Base-by-base conservation (phyloP, 2,113 vertebrate genomes). In the Grallaria varia region DNA sequence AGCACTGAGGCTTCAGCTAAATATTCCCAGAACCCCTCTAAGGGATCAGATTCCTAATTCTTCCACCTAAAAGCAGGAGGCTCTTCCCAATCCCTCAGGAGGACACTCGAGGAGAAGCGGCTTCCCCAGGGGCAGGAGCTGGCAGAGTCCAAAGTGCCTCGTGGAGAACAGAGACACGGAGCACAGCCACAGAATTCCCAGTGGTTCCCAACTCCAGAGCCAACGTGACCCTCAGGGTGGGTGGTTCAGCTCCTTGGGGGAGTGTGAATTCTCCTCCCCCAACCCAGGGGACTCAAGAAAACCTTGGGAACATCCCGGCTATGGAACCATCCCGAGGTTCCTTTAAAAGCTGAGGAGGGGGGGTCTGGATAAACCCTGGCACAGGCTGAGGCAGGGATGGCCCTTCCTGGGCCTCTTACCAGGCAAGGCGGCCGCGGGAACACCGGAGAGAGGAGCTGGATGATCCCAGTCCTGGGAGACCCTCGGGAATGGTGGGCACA, bases 341-440 rank as follows among this genome's bases (percentile, higher is more conserved):
- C 67, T 75, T 30, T 30, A 20, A 22, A 35, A 7, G 21, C 42
- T 8, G 5, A 45, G 42, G 22, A 22, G 28, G 12, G 12, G 6
- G 31, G 40, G 4, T 5, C 45, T 9, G 23, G 58, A 42, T 18
- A 47, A n/a, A 14, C 28, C 18, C 58, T 20, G 12, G 0, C 56
- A 2, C 3, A 0, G 0, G 35, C 42, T 11, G 71, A 27, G 31
- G 53, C 17, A 5, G 66, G 72, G 66, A 20, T 0, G 39, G 8
- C 4, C 47, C 22, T 10, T 56, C 39, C 50, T 4, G 2, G 68
- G 56, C 30, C 3, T 39, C 83, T 83, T 56, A 78, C 59, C 39
- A 1, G 60, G 74, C 27, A 5, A 15, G 42, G 40, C 37, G 59
- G 67, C 37, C 0, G 3, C 2, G 2, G 1, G 6, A 45, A 45